These are phyloP conservation scores for Myotis brandtii DNA, from an alignment of 2,113 vertebrate genomes.

Conservation along the genomic window DNA sequence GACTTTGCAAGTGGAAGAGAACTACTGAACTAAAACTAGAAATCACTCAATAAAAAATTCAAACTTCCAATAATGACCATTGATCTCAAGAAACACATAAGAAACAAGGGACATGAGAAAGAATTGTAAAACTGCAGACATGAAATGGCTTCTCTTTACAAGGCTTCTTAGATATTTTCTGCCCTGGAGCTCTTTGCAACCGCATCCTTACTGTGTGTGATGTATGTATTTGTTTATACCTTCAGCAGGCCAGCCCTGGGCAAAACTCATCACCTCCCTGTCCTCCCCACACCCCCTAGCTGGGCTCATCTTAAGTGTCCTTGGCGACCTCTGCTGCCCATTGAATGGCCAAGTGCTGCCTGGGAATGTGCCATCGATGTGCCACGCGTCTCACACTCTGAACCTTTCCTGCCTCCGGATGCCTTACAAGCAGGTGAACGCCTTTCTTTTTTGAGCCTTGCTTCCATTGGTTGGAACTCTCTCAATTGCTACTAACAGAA, in stretches of 20 bases:
- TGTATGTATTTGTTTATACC: slow-evolving; percentile 49
- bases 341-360: background rate
- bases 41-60: slow-evolving; percentile 57
- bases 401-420: background rate
- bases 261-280: background rate
- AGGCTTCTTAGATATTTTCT: slow-evolving; percentile 45
- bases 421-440: background rate
- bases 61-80: slow-evolving; percentile 30
- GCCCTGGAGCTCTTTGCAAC: background rate
- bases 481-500: slow-evolving; percentile 49
- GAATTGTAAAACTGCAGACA: background rate
- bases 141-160: slow-evolving; percentile 31
- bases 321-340: background rate
- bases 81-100: background rate
- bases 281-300: background rate
- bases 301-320: background rate
- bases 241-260: background rate
- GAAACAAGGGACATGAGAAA: slow-evolving; percentile 1
- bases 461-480: background rate
- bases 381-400: rapidly evolving
- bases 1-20: background rate
- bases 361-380: background rate
- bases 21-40: slow-evolving; percentile 37
- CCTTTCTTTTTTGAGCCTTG: background rate
- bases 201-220: background rate